Base-by-base conservation (phyloP, 1,140 invertebrate species). In the Antheraea pernyi region DNA sequence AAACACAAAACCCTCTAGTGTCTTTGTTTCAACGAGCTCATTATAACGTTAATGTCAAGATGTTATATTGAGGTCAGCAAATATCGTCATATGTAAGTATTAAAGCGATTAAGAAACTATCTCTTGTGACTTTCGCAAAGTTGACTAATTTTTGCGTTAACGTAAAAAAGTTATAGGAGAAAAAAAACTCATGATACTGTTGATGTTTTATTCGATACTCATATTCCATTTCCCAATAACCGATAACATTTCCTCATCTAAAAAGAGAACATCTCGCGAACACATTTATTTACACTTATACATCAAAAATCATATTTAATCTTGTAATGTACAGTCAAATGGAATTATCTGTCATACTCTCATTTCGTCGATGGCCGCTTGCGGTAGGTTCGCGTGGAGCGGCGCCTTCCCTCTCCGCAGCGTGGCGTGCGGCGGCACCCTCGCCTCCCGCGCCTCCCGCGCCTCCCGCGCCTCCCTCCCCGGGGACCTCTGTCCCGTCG, bases 331-430 rank as follows among this genome's bases (percentile, higher is more conserved):
- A 77, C 63, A 79, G 74, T 82, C 71, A 73, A 60, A 76, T 67
- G 75, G 75, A 74, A 81, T 81, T 80, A 81, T 80, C 92, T 95
- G 95, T 97, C 96, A 97, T 94, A 97, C 96, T 88, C 96, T 93
- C 96, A 97, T 97, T 92, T 97, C 96, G 81, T 95, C 96, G 82
- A 97, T 96, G 48, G 96, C 95, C 48, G 96, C 95, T 80, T 96
- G 95, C 19, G 95, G 95, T 74, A 96, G 93, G 69, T 80, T 88
- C 36, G 86, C 77, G 8, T 85, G 77, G 60, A 84, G 86, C 65
- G 86, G 72, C 13, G 83, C 67, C 67, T 89, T 92, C 4, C 88
- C 87, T 60, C 89, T 80, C 59, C 91, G 85, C 11, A 93, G 80
- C 36, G 92, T 93, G 0, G 91, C 92, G 65, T 93, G 91, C 42